A percentile compares a stretch with the other conserved stretches of the same genome.
Evolutionary conservation across 2,113 vertebrate genomes (phyloP).

Genomic region (Lepus timidus): DNA sequence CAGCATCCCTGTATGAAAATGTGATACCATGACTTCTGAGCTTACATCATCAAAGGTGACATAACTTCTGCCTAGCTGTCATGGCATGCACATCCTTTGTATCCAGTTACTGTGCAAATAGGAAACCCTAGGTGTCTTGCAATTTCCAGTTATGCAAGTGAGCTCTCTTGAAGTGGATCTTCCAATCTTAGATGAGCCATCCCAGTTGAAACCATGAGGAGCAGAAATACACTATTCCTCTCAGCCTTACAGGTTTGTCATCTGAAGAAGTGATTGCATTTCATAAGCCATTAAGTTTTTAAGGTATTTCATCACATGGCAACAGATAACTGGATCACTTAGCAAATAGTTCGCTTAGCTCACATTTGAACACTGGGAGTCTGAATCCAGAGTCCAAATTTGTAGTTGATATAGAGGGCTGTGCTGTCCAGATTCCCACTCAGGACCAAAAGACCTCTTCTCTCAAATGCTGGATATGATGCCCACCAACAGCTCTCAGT

Average conservation of each 20-base stretch:
- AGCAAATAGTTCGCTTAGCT: neutral
- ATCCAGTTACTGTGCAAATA: neutral
- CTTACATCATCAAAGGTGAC: neutral
- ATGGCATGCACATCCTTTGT: neutral
- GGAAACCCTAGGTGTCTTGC: neutral
- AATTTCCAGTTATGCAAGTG: neutral
- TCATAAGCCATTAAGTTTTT: neutral
- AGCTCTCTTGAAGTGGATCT: neutral
- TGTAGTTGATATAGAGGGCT: neutral
- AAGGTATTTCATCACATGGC: neutral
- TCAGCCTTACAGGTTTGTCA: neutral
- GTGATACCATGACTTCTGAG: neutral
- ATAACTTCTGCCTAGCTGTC: neutral
- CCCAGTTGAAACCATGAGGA: neutral
- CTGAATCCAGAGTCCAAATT: neutral
- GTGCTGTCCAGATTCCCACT: neutral
- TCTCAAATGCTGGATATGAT: neutral
- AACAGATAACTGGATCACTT: neutral
- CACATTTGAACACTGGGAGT: neutral
- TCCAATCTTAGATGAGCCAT: neutral
- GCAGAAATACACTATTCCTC: neutral
- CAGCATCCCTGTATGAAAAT: neutral
- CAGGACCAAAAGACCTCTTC: neutral
- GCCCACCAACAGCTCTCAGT: neutral
- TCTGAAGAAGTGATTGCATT: neutral